Evolutionary conservation across 1,140 invertebrate species (phyloP).

Genomic region (Pissodes strobi): DNA sequence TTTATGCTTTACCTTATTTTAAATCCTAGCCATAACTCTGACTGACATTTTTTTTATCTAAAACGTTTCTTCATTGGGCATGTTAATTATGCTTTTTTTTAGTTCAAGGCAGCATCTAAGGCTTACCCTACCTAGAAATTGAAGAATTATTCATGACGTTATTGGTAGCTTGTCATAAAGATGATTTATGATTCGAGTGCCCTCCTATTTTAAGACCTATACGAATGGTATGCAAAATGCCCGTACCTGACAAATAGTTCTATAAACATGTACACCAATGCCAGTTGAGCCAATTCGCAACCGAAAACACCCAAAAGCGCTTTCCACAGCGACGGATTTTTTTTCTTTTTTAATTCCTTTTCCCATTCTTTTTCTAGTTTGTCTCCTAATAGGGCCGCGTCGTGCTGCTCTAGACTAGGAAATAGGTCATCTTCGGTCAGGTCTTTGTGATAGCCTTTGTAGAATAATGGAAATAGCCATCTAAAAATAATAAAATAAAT

Average conservation of each 20-base stretch:
- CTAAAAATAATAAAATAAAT: constrained; percentile 4
- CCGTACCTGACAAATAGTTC: constrained; percentile 31
- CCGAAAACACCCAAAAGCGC: constrained; percentile 37
- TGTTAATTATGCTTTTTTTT: too few relatives aligned
- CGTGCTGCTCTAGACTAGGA: constrained; percentile 21
- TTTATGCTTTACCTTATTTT: too few relatives aligned
- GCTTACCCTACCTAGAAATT: too few relatives aligned
- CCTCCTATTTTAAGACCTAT: too few relatives aligned
- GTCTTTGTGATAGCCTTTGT: constrained; percentile 25
- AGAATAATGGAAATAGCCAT: constrained; percentile 48
- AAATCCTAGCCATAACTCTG: too few relatives aligned
- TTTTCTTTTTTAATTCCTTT: constrained; percentile 44
- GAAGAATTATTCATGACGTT: too few relatives aligned
- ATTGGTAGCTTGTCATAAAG: too few relatives aligned
- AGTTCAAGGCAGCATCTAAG: too few relatives aligned
- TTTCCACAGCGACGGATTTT: constrained; percentile 51
- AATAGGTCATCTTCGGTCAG: constrained; percentile 40
- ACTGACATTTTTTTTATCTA: too few relatives aligned
- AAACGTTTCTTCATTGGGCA: too few relatives aligned
- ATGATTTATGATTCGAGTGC: too few relatives aligned
- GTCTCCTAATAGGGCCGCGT: constrained; percentile 58
- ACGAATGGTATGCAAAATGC: too few relatives aligned
- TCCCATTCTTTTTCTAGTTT: constrained; percentile 62
- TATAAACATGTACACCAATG: constrained; percentile 24
- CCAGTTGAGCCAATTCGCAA: constrained; percentile 25